A percentile compares a stretch with the other conserved stretches of the same genome.
phyloP scores from a whole-genome alignment of 2,888 invertebrate genomes.

The Merodon equestris region DNA sequence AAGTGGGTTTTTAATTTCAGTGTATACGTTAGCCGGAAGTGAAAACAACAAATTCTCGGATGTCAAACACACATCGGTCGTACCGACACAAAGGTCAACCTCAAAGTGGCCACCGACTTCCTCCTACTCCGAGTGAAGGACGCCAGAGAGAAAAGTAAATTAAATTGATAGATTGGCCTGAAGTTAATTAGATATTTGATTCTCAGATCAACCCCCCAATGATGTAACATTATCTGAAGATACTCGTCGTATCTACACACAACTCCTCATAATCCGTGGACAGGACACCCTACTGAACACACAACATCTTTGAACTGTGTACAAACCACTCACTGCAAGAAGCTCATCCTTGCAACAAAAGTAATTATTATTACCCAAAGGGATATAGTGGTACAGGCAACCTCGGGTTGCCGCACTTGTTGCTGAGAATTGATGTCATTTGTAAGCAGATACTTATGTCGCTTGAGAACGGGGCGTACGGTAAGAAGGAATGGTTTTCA shows the following conservation, averaged over 20 bases:
- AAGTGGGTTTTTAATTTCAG: too few species aligned
- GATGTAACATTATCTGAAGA: constrained; percentile 38
- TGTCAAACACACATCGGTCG: too few species aligned
- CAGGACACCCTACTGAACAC: not conserved
- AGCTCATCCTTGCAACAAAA: constrained; percentile 40
- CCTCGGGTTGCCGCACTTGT: constrained; percentile 21
- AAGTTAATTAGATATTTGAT: constrained; percentile 62
- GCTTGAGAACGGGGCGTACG: too few species aligned
- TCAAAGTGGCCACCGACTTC: too few species aligned
- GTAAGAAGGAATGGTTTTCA: too few species aligned
- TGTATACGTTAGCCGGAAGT: too few species aligned
- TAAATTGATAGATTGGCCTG: constrained; percentile 32
- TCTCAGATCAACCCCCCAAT: constrained; percentile 21
- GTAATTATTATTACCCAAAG: constrained; percentile 46
- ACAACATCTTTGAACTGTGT: constrained; percentile 19
- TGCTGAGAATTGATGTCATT: constrained; percentile 45
- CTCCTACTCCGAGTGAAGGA: too few species aligned
- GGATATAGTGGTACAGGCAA: not conserved
- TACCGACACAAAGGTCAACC: too few species aligned
- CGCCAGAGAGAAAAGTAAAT: constrained; percentile 24
- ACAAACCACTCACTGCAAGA: constrained; percentile 34
- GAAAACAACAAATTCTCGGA: too few species aligned
- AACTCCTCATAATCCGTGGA: constrained; percentile 2
- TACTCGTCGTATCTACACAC: constrained; percentile 18
- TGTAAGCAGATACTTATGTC: constrained; percentile 36